phyloP scores from a whole-genome alignment of 2,113 vertebrate species.

The Coreoperca whiteheadi region DNA sequence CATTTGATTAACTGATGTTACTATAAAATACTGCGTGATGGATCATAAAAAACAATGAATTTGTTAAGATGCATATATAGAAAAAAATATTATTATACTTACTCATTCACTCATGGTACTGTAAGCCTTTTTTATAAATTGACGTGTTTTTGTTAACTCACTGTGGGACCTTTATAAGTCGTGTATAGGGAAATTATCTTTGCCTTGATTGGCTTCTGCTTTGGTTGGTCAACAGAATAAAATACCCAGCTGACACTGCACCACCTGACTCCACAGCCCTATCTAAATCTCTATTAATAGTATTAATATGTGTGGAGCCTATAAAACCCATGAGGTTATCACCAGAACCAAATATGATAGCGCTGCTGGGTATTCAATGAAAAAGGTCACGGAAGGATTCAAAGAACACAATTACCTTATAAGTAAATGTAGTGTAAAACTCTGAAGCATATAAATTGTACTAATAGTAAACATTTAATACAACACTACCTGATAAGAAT shows the following conservation, averaged over 20 bases:
- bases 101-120: neutral
- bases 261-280: conserved; percentile 36
- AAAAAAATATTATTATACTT: neutral
- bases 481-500: neutral
- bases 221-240: conserved; percentile 47
- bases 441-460: neutral
- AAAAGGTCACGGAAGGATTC: conserved; percentile 34
- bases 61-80: neutral
- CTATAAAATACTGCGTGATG: neutral
- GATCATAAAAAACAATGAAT: neutral
- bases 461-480: neutral
- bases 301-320: conserved; percentile 56
- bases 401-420: neutral
- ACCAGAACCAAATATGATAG: conserved; percentile 43
- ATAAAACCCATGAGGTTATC: conserved; percentile 40
- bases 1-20: neutral
- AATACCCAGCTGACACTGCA: conserved; percentile 47
- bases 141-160: neutral
- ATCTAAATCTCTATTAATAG: conserved; percentile 62
- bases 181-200: conserved; percentile 23
- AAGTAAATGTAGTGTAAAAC: conserved; percentile 21
- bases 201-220: conserved; percentile 32
- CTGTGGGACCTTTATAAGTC: conserved; percentile 23
- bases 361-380: neutral
- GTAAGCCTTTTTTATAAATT: neutral